Evolutionary conservation across 2,113 vertebrate species (phyloP), one percentile per base, ranked within the genome.

Genomic region (Osmerus mordax): DNA sequence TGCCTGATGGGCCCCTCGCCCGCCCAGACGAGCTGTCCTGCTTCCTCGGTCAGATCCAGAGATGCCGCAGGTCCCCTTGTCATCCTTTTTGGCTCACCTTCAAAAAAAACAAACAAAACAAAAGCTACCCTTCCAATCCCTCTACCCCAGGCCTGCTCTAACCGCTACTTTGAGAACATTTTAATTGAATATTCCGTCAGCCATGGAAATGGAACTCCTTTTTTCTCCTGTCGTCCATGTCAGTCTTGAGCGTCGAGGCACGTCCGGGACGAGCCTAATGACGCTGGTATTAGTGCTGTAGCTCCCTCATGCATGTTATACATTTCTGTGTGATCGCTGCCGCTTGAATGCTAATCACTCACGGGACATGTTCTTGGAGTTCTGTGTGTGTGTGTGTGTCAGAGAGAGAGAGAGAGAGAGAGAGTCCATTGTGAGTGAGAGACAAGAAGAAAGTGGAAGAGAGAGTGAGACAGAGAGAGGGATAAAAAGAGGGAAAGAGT

Each of bases 101-200:
- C 54, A 21, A 19, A 9, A 70, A 75, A 74, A 25, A 55, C 12
- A 14, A 19, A 67, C 18, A 4, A 53, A 58, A 55, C 70, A 41
- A 41, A 28, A 66, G 69, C 65, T 55, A 58, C 59, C n/a, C 36
- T 60, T 75, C 67, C 53, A 65, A 66, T 68, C 72, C 70, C 68
- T 77, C 53, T 61, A 51, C 64, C 72, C 72, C 23, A 23, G 23
- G 23, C 23, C 23, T 23, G 23, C 23, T 23, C 23, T 23, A 23
- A 21, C 21, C 21, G 71, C 75, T 74, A 76, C 65, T 69, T 69
- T 75, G 78, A 84, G 79, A 54, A 62, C 67, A 60, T 83, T 81
- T 85, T 87, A 86, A 85, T 77, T 87, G 89, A 88, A 86, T 83
- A 71, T 76, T 78, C 81, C 74, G 86, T 80, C 84, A 79, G 83